Conservation (phyloP, 1,140 invertebrate genomes). For the Drosophila paulistorum region DNA sequence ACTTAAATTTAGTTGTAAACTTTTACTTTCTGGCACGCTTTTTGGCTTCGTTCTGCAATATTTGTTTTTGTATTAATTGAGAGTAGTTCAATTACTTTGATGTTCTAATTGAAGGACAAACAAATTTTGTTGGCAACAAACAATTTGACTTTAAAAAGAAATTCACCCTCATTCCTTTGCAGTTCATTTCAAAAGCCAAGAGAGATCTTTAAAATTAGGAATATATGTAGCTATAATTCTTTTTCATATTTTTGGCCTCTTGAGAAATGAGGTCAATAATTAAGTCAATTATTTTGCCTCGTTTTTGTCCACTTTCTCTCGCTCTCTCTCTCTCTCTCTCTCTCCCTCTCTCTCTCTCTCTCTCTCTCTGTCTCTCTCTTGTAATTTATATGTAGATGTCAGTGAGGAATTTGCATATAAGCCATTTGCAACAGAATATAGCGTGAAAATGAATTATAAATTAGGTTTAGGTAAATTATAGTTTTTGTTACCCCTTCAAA, state of each 20-base stretch:
- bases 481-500: slow-evolving; percentile 11
- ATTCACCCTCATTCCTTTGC: neutral
- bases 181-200: neutral
- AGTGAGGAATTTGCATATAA: slow-evolving; percentile 40
- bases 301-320: neutral
- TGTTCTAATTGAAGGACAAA: slow-evolving; percentile 33
- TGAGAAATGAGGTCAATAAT: slow-evolving; percentile 64
- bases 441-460: slow-evolving; percentile 43
- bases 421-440: slow-evolving; percentile 28
- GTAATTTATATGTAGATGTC: slow-evolving; percentile 42
- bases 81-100: slow-evolving; percentile 44
- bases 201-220: neutral
- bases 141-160: slow-evolving; percentile 9
- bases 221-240: neutral
- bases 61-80: slow-evolving; percentile 26
- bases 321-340: neutral
- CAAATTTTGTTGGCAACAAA: slow-evolving; percentile 15
- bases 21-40: slow-evolving; percentile 77
- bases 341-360: slow-evolving; percentile 15
- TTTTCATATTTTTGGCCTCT: slow-evolving; percentile 12
- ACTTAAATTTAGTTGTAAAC: slow-evolving; percentile 45
- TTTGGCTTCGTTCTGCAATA: slow-evolving; percentile 24
- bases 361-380: slow-evolving; percentile 16
- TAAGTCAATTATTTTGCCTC: slow-evolving; percentile 53
- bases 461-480: slow-evolving; percentile 17